Conservation (phyloP, 2,113 vertebrate genomes). For the Pangasianodon gigas region DNA sequence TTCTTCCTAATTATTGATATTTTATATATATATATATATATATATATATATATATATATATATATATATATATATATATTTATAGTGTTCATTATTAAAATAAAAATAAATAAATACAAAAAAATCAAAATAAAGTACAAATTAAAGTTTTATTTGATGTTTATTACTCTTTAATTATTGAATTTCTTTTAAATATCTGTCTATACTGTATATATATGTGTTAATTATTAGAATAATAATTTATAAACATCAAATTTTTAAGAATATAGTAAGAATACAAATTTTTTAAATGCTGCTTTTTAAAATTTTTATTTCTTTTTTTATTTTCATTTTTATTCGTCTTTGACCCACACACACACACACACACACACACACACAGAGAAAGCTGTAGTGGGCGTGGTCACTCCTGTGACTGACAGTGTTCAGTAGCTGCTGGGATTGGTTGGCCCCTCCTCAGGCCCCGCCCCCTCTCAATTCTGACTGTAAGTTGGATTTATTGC, state of each 20-base stretch:
- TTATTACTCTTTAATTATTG: not conserved
- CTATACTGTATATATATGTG: too few relatives aligned
- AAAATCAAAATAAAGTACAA: too few relatives aligned
- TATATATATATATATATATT: too few relatives aligned
- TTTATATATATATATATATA: too few relatives aligned
- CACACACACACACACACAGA: conserved; percentile 15
- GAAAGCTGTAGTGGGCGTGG: conserved; percentile 54
- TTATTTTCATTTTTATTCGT: not conserved
- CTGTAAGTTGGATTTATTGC: conserved; percentile 57
- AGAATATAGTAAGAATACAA: not conserved
- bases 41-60: too few relatives aligned
- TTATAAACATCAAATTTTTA: too few relatives aligned
- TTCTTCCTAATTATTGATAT: too few relatives aligned
- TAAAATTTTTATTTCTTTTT: not conserved
- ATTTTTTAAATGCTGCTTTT: not conserved
- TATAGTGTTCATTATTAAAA: too few relatives aligned
- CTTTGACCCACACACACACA: conserved; percentile 16
- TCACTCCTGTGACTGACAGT: conserved; percentile 57
- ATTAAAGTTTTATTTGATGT: too few relatives aligned
- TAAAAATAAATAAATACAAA: too few relatives aligned
- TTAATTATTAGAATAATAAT: too few relatives aligned
- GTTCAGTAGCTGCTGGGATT: conserved; percentile 59
- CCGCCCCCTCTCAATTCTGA: conserved; percentile 48
- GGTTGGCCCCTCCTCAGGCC: conserved; percentile 51
- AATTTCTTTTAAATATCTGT: not conserved